These are phyloP conservation scores for Caenorhabditis elegans DNA, from an alignment of 1,140 invertebrate genomes.

Conservation along the genomic window DNA sequence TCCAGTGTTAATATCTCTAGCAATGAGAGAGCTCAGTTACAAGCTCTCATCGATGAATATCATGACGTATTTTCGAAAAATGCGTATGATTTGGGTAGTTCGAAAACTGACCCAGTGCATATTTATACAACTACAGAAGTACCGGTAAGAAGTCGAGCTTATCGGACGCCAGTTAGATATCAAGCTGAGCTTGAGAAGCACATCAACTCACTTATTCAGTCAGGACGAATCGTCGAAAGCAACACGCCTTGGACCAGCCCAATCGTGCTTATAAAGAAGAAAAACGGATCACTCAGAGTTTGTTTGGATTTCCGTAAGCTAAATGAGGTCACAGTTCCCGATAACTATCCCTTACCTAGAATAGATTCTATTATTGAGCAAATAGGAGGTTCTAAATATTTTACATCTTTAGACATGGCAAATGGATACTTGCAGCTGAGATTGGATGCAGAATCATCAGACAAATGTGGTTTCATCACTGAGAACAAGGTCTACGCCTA, in stretches of 20 bases:
- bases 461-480: slow-evolving; percentile 44
- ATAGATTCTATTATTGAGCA: slow-evolving; percentile 68
- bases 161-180: not conserved
- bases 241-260: slow-evolving; percentile 68
- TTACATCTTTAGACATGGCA: slow-evolving; percentile 68
- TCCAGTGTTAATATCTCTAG: not conserved
- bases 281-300: slow-evolving; percentile 67
- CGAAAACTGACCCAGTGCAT: not conserved
- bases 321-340: slow-evolving; percentile 67
- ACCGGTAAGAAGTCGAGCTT: not conserved
- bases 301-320: slow-evolving; percentile 69
- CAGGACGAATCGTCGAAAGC: slow-evolving; percentile 34
- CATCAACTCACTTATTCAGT: not conserved
- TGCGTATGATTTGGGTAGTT: not conserved
- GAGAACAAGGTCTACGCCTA: slow-evolving; percentile 67
- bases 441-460: slow-evolving; percentile 45
- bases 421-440: slow-evolving; percentile 69
- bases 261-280: slow-evolving; percentile 70
- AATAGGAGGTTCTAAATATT: slow-evolving; percentile 66
- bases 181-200: not conserved
- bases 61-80: not conserved
- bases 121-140: not conserved
- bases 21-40: not conserved
- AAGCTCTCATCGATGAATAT: not conserved
- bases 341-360: slow-evolving; percentile 70